Base-by-base conservation (phyloP, 2,113 vertebrate genomes). In the Anseranas semipalmata region DNA sequence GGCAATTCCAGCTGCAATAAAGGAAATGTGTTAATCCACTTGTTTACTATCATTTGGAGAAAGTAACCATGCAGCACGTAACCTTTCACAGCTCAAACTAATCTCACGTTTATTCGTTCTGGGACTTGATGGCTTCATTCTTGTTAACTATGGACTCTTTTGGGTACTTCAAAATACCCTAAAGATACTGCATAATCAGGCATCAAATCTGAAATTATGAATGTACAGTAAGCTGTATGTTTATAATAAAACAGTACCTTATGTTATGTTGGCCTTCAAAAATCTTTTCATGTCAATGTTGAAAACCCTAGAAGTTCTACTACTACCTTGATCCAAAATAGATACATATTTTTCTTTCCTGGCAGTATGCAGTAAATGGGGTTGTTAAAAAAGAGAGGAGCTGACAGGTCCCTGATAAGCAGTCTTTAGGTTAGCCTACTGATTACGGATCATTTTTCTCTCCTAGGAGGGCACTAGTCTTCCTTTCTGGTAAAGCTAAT, bases 1-100 rank as follows among this genome's bases (percentile, higher is more conserved):
- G 73, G 91, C 95, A 97, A 95, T 97, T 92, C 65, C 41, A 93
- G 35, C 65, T 77, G 84, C 80, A 97, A 95, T 95, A 92, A 96
- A 94, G 93, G 86, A 95, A 97, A 81, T 84, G 73, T 67, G 46
- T 74, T 96, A 24, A 95, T 95, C 77, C 82, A 46, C 89, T 93
- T 2, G 0, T 97, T 96, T 95, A 96, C 92, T 95, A 37, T 77
- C 93, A 92, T 66, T 95, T 87, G 59, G 91, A 95, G 93, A 95
- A 96, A 95, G 95, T 89, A 90, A 89, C 79, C 0, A 0, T 96
- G 76, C 65, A 90, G 46, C 73, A 53, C 4, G n/a, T 95, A 85
- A 94, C 87, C 89, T 96, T 95, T 87, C 84, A 70, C 71, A 79
- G 84, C 87, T 89, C 93, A 82, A 85, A 62, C 62, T 85, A 79